A percentile compares a stretch with the other conserved stretches of the same genome.
These are phyloP conservation scores for Triplophysa dalaica DNA, from an alignment of 2,113 vertebrate genomes.

Conservation along the genomic window DNA sequence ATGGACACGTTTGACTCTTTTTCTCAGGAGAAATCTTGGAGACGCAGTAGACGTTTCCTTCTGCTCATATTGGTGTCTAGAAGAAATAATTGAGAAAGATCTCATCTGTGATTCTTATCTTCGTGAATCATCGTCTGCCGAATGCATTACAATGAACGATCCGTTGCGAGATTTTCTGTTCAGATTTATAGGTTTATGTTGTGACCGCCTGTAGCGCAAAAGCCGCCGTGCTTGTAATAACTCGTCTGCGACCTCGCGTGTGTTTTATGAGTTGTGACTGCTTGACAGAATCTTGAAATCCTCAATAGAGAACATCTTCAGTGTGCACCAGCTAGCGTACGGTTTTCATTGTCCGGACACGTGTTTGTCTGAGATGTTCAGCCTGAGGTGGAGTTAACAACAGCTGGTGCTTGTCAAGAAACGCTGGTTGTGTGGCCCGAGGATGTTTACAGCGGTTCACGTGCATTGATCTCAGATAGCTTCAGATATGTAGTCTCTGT, in stretches of 20 bases:
- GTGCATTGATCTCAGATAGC: neutral
- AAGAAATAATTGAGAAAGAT: too few species aligned
- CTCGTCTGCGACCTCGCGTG: neutral
- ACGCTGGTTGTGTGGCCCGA: neutral
- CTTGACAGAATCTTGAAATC: neutral
- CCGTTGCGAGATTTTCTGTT: too few species aligned
- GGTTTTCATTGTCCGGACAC: conserved; percentile 27
- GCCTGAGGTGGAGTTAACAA: neutral
- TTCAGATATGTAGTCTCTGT: neutral
- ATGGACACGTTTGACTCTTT: too few species aligned
- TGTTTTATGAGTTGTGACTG: conserved; percentile 14
- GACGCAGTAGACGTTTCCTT: too few species aligned
- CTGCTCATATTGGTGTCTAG: too few species aligned
- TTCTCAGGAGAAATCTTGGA: too few species aligned
- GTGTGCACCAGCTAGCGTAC: conserved; percentile 6
- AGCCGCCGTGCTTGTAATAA: neutral
- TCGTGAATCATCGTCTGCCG: too few species aligned
- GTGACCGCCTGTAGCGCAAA: too few species aligned
- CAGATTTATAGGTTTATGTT: too few species aligned
- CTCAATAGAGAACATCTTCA: neutral
- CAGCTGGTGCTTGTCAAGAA: conserved; percentile 29
- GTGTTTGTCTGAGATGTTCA: conserved; percentile 1
- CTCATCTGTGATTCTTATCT: too few species aligned
- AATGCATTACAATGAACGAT: too few species aligned
- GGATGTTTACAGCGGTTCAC: conserved; percentile 12